These are phyloP conservation scores for Drosophila lacertosa DNA, from an alignment of 1,140 invertebrate genomes.

Conservation along the genomic window DNA sequence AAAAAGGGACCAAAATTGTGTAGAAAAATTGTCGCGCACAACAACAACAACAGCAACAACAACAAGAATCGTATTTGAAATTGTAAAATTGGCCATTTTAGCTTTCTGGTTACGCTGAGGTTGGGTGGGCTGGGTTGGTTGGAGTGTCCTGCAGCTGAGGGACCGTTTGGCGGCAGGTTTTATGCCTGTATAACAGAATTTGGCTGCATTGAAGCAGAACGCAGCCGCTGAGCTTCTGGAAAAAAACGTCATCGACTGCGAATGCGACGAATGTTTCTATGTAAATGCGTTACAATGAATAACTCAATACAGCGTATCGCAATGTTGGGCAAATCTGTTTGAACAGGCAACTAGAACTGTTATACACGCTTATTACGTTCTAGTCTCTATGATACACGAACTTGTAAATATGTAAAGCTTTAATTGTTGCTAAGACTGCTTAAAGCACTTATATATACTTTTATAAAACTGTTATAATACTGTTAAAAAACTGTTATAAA, in stretches of 20 bases:
- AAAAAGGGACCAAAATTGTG: slow-evolving; percentile 62
- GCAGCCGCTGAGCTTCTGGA: slow-evolving; percentile 62
- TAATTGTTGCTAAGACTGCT: no score
- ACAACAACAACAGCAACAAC: slow-evolving; percentile 28
- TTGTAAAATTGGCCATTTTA: slow-evolving; percentile 81
- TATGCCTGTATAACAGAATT: slow-evolving; percentile 68
- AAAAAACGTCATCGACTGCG: slow-evolving; percentile 44
- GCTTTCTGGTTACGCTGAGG: slow-evolving; percentile 67
- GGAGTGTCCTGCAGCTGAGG: slow-evolving; percentile 1
- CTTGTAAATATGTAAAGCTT: no score
- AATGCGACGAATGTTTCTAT: slow-evolving; percentile 33
- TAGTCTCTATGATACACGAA: no score
- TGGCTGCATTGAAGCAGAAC: slow-evolving; percentile 78
- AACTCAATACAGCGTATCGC: background rate
- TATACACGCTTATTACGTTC: slow-evolving; percentile 17
- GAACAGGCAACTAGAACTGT: background rate
- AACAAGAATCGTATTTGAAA: slow-evolving; percentile 51
- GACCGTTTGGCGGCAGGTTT: slow-evolving; percentile 32
- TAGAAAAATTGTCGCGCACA: slow-evolving; percentile 71
- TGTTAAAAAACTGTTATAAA: no score
- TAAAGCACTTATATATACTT: no score
- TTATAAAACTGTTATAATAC: slow-evolving; percentile 6
- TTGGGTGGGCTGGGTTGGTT: slow-evolving; percentile 16
- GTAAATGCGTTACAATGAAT: slow-evolving; percentile 47
- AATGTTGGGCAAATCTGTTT: background rate